phyloP scores from a whole-genome alignment of 2,797 vertebrate species.

The Pteropus rufus region DNA sequence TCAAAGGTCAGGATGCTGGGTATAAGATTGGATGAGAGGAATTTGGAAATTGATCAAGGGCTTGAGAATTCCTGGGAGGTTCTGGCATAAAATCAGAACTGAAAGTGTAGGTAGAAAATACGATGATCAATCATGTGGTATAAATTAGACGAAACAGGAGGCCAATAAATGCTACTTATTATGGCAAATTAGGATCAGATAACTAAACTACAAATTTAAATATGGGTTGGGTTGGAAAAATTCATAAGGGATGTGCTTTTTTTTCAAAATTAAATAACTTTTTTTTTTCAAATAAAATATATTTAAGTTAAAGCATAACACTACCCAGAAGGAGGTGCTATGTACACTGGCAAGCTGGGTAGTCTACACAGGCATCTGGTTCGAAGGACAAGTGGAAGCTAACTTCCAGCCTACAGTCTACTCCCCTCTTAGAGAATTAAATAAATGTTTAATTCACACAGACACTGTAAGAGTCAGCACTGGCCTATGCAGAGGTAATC shows the following conservation, averaged over 20 bases:
- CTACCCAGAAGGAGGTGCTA: not conserved
- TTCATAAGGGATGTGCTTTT: not conserved
- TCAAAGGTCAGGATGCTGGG: not conserved
- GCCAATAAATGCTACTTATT: not conserved
- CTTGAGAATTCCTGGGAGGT: not conserved
- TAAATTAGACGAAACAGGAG: not conserved
- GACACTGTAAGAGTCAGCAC: rapidly evolving
- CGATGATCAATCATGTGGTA: not conserved
- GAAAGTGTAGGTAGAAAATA: not conserved
- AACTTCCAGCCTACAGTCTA: no score
- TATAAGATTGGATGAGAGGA: not conserved
- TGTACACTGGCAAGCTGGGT: not conserved
- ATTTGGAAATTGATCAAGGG: not conserved
- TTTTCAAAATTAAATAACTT: not conserved
- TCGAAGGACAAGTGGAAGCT: not conserved
- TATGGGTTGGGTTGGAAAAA: not conserved
- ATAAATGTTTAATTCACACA: not conserved
- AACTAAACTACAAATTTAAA: not conserved
- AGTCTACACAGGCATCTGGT: not conserved
- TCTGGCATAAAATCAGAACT: not conserved
- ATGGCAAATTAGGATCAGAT: not conserved
- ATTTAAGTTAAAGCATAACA: not conserved
- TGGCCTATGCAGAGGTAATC: not conserved
- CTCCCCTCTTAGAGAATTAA: not conserved
- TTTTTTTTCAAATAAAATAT: not conserved